phyloP scores from a whole-genome alignment of 2,113 vertebrate species.

The Corythornis cristatus region DNA sequence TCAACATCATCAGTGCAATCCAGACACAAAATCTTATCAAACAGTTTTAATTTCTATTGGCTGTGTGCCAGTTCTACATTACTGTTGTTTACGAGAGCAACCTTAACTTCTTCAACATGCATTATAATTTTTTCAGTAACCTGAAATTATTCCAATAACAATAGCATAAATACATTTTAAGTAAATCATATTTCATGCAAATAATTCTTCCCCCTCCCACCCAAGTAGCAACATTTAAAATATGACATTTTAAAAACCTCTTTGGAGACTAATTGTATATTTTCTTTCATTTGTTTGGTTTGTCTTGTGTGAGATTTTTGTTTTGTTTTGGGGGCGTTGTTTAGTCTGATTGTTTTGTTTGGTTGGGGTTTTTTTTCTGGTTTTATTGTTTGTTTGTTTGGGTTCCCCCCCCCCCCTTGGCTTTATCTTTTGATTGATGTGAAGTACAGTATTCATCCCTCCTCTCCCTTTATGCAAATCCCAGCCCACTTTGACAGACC shows the following conservation, averaged over 20 bases:
- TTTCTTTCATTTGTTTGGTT: constrained; percentile 55
- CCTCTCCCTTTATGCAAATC: not conserved
- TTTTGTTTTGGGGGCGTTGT: too few species aligned
- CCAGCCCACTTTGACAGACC: not conserved
- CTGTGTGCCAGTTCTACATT: not conserved
- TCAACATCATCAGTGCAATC: constrained; percentile 2
- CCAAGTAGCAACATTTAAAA: not conserved
- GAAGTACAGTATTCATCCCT: not conserved
- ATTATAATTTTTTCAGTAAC: not conserved
- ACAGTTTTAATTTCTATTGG: not conserved
- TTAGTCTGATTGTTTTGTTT: not conserved
- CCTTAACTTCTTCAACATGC: not conserved
- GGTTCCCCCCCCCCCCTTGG: not conserved
- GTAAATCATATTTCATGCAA: not conserved
- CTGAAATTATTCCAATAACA: not conserved
- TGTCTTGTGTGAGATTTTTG: too few species aligned
- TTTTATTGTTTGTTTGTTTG: not conserved
- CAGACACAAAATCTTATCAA: not conserved
- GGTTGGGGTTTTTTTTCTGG: too few species aligned
- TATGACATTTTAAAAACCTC: not conserved
- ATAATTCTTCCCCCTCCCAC: not conserved
- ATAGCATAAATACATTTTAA: not conserved
- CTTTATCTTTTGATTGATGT: not conserved
- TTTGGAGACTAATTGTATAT: not conserved
- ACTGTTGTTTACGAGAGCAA: constrained; percentile 29